phyloP scores from a whole-genome alignment of 92 coral and sea anemone species.

The Heteractis magnifica region DNA sequence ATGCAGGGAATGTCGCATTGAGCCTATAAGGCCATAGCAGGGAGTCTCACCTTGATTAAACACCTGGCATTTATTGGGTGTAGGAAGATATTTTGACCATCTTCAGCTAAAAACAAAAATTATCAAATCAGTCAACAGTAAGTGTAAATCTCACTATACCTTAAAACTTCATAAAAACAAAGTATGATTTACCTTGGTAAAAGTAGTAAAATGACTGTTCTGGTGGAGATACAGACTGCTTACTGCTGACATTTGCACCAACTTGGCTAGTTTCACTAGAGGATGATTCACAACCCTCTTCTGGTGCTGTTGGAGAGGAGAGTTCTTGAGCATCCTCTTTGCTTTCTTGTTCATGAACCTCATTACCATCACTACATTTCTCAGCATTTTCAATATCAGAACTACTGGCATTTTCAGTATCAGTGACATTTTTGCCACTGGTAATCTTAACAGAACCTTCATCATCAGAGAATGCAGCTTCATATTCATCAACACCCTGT shows the following conservation, averaged over 20 bases:
- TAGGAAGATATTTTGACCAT: constrained; percentile 93
- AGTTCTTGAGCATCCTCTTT: background rate
- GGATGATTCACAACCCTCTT: background rate
- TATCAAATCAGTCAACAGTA: background rate
- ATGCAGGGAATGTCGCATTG: too few relatives aligned
- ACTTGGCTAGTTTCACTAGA: background rate
- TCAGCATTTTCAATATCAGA: background rate
- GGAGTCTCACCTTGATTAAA: constrained; percentile 65
- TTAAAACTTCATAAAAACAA: too few relatives aligned
- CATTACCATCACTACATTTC: background rate
- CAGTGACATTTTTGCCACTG: background rate
- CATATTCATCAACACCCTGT: constrained; percentile 69
- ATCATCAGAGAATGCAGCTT: constrained; percentile 83
- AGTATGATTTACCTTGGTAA: constrained; percentile 28
- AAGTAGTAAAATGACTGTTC: constrained; percentile 22
- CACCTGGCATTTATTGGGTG: constrained; percentile 94
- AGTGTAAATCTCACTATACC: too few relatives aligned
- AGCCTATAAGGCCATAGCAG: too few relatives aligned
- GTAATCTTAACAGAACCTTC: constrained; percentile 38
- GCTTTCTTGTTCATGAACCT: background rate
- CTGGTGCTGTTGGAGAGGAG: background rate
- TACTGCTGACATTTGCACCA: too few relatives aligned
- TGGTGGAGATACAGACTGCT: background rate
- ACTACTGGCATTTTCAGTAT: background rate
- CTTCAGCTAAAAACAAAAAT: constrained; percentile 63